These are phyloP conservation scores for Acanthacorydalis orientalis DNA, from an alignment of 2,888 invertebrate genomes.

Conservation along the genomic window DNA sequence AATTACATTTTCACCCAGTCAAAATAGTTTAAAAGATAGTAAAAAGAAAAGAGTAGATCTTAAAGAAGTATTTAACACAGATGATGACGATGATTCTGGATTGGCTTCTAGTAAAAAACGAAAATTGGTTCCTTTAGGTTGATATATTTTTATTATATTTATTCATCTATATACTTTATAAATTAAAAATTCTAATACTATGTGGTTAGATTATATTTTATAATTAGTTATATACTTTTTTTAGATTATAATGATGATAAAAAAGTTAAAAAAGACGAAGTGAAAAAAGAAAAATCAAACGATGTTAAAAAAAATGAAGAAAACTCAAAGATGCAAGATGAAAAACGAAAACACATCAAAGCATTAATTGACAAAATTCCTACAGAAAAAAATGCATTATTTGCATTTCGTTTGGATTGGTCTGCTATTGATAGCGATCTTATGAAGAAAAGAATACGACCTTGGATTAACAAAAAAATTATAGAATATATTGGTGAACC, in stretches of 20 bases:
- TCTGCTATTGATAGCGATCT: constrained; percentile 50
- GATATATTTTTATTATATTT: constrained; percentile 1
- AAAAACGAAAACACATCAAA: constrained; percentile 92
- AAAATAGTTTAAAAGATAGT: constrained; percentile 26
- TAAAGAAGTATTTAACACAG: constrained; percentile 73
- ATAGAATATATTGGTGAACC: constrained; percentile 99
- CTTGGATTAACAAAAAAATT: constrained; percentile 99
- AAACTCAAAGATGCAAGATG: constrained; percentile 62
- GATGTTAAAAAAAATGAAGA: constrained; percentile 34
- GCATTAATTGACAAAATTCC: constrained; percentile 97
- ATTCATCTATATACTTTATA: not conserved
- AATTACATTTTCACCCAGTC: constrained; percentile 25
- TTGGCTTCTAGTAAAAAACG: constrained; percentile 44
- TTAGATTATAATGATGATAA: constrained; percentile 45
- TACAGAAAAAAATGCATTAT: constrained; percentile 90
- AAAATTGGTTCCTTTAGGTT: constrained; percentile 62
- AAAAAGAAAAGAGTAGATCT: constrained; percentile 61
- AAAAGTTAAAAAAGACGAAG: constrained; percentile 27
- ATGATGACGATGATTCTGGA: constrained; percentile 49
- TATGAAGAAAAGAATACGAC: constrained; percentile 93
- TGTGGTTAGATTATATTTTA: not conserved
- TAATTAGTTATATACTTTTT: constrained; percentile 4
- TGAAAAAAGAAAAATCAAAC: constrained; percentile 26
- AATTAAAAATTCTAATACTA: constrained; percentile 1
- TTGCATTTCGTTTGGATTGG: constrained; percentile 90